Evolutionary conservation across 2,888 invertebrate genomes (phyloP).

Genomic region (Cremastinae sp.): DNA sequence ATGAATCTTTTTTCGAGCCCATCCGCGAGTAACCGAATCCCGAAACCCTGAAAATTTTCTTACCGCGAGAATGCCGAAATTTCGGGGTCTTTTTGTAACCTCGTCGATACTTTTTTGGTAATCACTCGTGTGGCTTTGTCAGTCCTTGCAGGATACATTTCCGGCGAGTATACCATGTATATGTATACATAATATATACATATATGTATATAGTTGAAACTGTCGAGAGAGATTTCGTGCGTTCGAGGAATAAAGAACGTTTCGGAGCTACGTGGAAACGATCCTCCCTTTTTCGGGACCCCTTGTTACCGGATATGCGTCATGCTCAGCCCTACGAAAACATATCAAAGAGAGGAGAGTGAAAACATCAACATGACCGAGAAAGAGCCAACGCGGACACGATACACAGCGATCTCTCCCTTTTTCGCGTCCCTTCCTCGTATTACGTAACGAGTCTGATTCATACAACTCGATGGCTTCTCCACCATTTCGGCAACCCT

Average conservation of each 20-base stretch:
- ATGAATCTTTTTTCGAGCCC: neutral
- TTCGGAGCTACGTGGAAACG: conserved; percentile 21
- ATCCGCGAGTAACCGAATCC: conserved; percentile 38
- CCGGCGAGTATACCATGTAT: no score
- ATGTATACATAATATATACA: no score
- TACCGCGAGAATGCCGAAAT: neutral
- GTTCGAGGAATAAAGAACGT: conserved; percentile 25
- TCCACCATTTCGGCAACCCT: conserved; percentile 32
- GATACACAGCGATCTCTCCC: no score
- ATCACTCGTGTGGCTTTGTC: no score
- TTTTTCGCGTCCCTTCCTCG: neutral
- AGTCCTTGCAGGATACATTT: no score
- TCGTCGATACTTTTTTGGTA: no score
- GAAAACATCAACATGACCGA: conserved; percentile 28
- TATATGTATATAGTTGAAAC: no score
- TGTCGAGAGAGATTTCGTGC: no score
- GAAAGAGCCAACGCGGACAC: conserved; percentile 14
- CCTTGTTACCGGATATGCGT: conserved; percentile 57
- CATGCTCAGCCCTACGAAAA: conserved; percentile 52
- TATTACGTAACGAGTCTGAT: conserved; percentile 46
- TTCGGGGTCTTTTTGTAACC: no score
- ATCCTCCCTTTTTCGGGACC: conserved; percentile 26
- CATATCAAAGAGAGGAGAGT: neutral
- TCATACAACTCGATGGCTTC: conserved; percentile 38
- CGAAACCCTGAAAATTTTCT: conserved; percentile 49